Evolutionary conservation across 2,888 invertebrate genomes (phyloP).

Genomic region (Reticulitermes lucifugus): DNA sequence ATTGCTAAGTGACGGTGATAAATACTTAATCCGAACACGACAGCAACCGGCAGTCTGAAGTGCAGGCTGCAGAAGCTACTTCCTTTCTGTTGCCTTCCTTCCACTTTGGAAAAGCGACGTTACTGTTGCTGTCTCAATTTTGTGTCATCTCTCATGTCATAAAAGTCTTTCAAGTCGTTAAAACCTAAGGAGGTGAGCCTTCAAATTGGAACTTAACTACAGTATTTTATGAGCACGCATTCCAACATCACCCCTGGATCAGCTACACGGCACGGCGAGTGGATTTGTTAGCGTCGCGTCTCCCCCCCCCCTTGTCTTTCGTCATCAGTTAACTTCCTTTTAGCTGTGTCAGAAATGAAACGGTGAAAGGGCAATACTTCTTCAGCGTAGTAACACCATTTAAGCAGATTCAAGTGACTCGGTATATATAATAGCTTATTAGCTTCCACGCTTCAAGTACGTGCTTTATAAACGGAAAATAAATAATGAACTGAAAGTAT

Average conservation of each 20-base stretch:
- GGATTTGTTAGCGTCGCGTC: not conserved
- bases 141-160: not conserved
- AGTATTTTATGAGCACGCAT: not conserved
- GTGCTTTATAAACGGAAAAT: not conserved
- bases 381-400: not conserved
- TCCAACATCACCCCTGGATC: not conserved
- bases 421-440: not conserved
- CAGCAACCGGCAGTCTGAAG: too few species aligned
- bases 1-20: too few species aligned
- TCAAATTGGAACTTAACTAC: not conserved
- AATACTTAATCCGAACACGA: too few species aligned
- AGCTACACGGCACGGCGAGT: not conserved
- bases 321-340: not conserved
- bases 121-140: not conserved
- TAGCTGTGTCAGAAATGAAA: not conserved
- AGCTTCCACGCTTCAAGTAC: not conserved
- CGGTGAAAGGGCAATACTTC: not conserved
- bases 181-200: not conserved
- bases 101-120: too few species aligned
- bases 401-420: not conserved
- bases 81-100: too few species aligned
- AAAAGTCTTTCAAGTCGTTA: not conserved
- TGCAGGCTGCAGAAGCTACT: too few species aligned
- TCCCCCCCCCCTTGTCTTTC: not conserved
- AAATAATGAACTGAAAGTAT: too few species aligned